These are phyloP conservation scores for Euthynnus affinis DNA, from an alignment of 2,797 vertebrate genomes.

Conservation along the genomic window DNA sequence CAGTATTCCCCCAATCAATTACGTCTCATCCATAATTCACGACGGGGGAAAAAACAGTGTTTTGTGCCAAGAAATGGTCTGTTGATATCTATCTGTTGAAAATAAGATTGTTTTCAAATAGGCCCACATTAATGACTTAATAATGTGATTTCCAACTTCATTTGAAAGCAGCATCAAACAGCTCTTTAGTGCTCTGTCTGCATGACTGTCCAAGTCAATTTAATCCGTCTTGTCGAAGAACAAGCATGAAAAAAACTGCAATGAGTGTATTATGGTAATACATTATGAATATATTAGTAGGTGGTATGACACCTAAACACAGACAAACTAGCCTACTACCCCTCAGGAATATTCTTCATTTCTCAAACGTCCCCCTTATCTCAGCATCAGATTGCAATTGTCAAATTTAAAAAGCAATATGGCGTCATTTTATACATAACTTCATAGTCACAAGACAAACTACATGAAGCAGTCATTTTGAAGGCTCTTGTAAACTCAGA, in stretches of 20 bases:
- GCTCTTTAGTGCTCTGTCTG: neutral
- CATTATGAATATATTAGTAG: neutral
- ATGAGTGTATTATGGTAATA: neutral
- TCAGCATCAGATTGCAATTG: neutral
- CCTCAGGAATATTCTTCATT: neutral
- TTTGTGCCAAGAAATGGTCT: neutral
- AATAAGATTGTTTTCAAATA: neutral
- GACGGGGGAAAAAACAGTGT: too few species aligned
- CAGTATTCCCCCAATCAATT: too few species aligned
- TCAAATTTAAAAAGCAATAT: neutral
- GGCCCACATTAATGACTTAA: neutral
- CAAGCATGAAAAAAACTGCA: neutral
- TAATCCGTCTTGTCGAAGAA: neutral
- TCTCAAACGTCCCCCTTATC: neutral
- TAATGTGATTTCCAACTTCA: neutral
- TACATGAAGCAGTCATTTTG: neutral
- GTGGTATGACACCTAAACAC: neutral
- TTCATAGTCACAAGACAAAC: neutral
- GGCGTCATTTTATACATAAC: neutral
- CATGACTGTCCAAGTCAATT: neutral
- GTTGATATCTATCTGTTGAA: neutral
- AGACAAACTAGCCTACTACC: neutral
- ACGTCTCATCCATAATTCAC: neutral
- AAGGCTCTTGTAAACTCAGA: neutral
- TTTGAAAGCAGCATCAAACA: constrained; percentile 12